phyloP scores from a whole-genome alignment of 2,797 vertebrate species.

The Dryobates pubescens region DNA sequence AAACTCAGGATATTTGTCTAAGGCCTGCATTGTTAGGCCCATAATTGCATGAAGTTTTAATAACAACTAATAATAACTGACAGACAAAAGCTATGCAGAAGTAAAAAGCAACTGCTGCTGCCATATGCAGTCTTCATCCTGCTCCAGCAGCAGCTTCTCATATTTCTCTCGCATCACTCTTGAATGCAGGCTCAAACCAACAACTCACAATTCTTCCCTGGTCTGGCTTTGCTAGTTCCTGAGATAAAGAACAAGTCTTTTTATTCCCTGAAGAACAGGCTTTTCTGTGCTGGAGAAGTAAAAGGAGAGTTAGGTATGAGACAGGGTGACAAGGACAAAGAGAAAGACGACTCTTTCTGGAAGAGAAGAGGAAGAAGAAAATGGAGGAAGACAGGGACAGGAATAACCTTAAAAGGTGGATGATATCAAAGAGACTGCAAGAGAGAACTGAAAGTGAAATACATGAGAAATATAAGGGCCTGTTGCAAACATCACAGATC shows the following conservation, averaged over 20 bases:
- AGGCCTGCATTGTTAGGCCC: neutral
- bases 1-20: neutral
- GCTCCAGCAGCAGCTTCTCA: neutral
- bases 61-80: neutral
- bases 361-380: neutral
- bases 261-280: neutral
- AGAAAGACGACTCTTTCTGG: neutral
- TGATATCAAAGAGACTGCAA: neutral
- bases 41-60: slow-evolving; percentile 8
- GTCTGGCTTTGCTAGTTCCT: neutral
- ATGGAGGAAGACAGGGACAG: neutral
- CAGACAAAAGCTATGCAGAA: slow-evolving; percentile 9
- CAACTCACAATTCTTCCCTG: neutral
- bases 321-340: neutral
- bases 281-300: neutral
- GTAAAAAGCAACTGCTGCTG: neutral
- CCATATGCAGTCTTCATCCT: neutral
- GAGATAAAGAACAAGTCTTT: neutral
- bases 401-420: neutral
- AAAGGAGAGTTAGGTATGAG: neutral
- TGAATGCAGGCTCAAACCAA: neutral
- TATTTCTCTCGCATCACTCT: neutral
- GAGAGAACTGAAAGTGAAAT: neutral
- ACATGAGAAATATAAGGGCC: neutral
- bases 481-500: neutral